A percentile compares a stretch with the other conserved stretches of the same genome.
These are phyloP conservation scores for Melanotaenia boesemani DNA, from an alignment of 2,797 vertebrate species.

Conservation along the genomic window DNA sequence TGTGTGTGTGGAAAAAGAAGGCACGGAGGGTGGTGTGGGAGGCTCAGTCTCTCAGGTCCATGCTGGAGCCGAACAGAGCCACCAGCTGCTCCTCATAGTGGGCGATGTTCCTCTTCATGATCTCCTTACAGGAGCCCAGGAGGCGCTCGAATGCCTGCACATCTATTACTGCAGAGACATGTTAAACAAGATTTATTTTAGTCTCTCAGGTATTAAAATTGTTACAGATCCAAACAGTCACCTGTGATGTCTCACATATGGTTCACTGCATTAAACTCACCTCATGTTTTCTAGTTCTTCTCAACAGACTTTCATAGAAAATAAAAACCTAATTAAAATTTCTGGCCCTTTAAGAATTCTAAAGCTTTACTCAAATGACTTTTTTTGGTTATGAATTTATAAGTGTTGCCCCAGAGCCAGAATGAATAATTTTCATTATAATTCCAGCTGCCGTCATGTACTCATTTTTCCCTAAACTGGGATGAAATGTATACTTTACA, in stretches of 20 bases:
- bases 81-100: slow-evolving; percentile 99
- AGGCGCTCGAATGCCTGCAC: slow-evolving; percentile 98
- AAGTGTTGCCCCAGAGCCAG: background rate
- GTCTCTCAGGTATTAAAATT: background rate
- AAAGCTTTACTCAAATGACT: background rate
- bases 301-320: background rate
- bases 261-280: background rate
- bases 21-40: slow-evolving; percentile 81
- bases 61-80: slow-evolving; percentile 97
- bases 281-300: background rate
- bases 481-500: background rate
- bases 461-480: background rate
- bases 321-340: background rate
- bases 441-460: background rate
- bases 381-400: background rate
- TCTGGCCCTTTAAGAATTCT: background rate
- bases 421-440: background rate
- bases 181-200: background rate
- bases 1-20: slow-evolving; percentile 74
- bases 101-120: slow-evolving; percentile 99
- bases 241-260: background rate
- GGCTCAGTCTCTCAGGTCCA: slow-evolving; percentile 94
- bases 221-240: background rate
- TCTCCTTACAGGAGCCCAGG: slow-evolving; percentile 98
- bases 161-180: slow-evolving; percentile 90